Evolutionary conservation across 2,113 vertebrate genomes (phyloP).

Genomic region (Pteronura brasiliensis): DNA sequence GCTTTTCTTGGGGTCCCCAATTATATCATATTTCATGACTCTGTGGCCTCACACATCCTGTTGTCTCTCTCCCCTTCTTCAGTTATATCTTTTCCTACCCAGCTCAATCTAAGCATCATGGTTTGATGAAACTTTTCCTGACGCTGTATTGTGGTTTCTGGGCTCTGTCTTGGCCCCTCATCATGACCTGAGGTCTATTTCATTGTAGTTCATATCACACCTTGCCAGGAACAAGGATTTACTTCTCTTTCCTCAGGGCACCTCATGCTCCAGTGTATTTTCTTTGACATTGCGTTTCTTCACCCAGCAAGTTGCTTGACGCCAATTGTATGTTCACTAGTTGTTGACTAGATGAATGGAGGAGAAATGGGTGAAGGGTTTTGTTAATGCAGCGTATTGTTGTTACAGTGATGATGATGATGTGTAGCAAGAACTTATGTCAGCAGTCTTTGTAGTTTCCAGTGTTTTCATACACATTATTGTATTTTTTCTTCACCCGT

Average conservation of each 20-base stretch:
- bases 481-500: not conserved
- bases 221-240: not conserved
- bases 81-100: not conserved
- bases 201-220: rapidly evolving
- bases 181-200: not conserved
- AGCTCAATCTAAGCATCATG: not conserved
- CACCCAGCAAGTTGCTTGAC: no score
- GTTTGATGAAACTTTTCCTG: not conserved
- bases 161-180: rapidly evolving
- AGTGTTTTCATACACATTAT: not conserved
- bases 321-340: not conserved
- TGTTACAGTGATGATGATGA: not conserved
- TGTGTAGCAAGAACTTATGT: not conserved
- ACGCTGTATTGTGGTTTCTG: not conserved
- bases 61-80: not conserved
- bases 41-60: not conserved
- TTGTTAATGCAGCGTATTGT: not conserved
- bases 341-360: not conserved
- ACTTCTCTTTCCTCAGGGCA: not conserved
- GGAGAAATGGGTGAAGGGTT: not conserved
- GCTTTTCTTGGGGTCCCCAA: not conserved
- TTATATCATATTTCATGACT: rapidly evolving
- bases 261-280: not conserved
- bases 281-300: not conserved
- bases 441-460: not conserved